Base-by-base conservation (phyloP, 35 echinoderm and acorn worm genomes). In the Ptychodera flava region DNA sequence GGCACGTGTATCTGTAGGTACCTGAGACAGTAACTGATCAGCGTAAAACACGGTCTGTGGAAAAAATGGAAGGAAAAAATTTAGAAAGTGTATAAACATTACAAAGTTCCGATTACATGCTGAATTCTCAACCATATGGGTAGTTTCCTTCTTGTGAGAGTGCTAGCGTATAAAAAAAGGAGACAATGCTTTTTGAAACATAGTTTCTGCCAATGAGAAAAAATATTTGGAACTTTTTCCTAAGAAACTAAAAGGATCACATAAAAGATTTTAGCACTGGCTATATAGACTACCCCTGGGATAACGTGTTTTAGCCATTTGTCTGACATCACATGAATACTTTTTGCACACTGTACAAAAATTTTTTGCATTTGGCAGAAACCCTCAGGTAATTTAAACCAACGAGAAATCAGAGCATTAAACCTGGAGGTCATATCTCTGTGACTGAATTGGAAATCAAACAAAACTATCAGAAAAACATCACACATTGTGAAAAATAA, bases 21-120 rank as follows among this genome's bases (percentile, higher is more conserved):
- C 88, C 14, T 86, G 80, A 36, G 82, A 81, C 0, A 93, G 81
- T 30, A 97, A 78, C 81, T 97, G 94, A 77, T 93, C 91, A 2
- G 94, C 89, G 78, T 86, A 90, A 75, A 93, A 97, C 35, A 97
- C 37, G 34, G 88, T 77, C 94, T 97, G 83, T 29, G 81, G 64
- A 79, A 32, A 85, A 37, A 92, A 84, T 36, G 35, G 36, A 10
- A 29, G 33, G 81, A 82, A 27, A 87, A 36, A 31, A 37, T 87
- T 16, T 64, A 0, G 77, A 31, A 52, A 32, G 33, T 0, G 34
- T 0, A 14, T 75, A 30, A 1, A 82, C 32, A 36, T 82, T 0
- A 28, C 16, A 14, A 76, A 14, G 31, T 53, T 16, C 36, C 16
- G 16, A n/a, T 85, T 31, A 32, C 33, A 1, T 30, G 6, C 2